Evolutionary conservation across 2,797 vertebrate genomes (phyloP).

Genomic region (Capromys pilorides): DNA sequence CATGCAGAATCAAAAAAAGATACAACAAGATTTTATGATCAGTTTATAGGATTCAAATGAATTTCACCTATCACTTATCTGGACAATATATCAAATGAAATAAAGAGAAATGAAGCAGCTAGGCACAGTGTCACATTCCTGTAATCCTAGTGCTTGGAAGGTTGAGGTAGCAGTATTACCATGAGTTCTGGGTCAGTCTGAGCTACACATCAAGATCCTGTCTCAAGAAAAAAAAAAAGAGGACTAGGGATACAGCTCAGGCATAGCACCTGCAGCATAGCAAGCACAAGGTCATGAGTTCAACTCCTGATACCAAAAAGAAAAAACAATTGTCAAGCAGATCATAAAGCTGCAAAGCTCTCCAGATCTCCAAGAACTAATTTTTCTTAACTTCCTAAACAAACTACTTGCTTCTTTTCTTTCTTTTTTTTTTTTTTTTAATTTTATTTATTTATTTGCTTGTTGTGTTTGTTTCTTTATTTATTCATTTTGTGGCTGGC

Average conservation of each 20-base stretch:
- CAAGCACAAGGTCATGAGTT: too few species aligned
- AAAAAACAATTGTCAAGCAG: not conserved
- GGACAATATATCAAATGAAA: not conserved
- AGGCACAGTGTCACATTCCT: not conserved
- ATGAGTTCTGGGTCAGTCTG: too few species aligned
- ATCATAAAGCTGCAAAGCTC: slow-evolving; percentile 1
- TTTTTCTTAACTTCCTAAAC: slow-evolving; percentile 12
- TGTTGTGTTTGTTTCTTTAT: too few species aligned
- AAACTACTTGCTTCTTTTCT: slow-evolving; percentile 11
- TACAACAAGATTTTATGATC: not conserved
- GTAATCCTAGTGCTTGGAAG: not conserved
- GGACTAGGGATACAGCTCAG: too few species aligned
- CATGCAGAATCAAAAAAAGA: slow-evolving; percentile 39
- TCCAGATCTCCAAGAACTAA: not conserved
- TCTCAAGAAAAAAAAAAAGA: too few species aligned
- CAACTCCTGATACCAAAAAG: too few species aligned
- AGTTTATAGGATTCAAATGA: slow-evolving; percentile 18
- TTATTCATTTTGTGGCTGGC: too few species aligned
- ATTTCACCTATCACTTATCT: slow-evolving; percentile 13
- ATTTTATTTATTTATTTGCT: too few species aligned
- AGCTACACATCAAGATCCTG: too few species aligned
- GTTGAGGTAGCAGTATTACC: not conserved
- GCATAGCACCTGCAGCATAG: too few species aligned
- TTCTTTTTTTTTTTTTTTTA: too few species aligned
- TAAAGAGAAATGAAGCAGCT: not conserved